Evolutionary conservation across 2,113 vertebrate genomes (phyloP).

Genomic region (Pituophis catenifer): DNA sequence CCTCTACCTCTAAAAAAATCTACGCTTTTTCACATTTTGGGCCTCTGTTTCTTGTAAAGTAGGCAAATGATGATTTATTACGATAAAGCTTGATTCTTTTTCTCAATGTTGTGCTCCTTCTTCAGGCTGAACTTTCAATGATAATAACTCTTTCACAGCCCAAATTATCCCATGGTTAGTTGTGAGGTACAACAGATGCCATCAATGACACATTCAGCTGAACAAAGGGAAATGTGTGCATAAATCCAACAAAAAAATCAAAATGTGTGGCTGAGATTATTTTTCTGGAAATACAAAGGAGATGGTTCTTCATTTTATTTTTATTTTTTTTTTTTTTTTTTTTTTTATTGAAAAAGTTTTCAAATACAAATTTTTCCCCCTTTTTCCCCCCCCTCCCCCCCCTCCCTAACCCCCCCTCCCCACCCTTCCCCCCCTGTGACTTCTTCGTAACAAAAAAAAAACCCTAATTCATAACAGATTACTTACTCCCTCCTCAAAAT

Average conservation of each 20-base stretch:
- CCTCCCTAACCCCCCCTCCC: too few species aligned
- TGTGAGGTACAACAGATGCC: not conserved
- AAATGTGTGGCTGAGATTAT: not conserved
- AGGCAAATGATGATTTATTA: not conserved
- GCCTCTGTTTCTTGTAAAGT: not conserved
- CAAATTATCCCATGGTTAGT: not conserved
- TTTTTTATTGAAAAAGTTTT: too few species aligned
- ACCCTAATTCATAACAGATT: too few species aligned
- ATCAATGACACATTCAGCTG: not conserved
- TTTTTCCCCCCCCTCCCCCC: too few species aligned
- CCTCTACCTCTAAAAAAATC: not conserved
- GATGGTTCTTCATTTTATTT: not conserved
- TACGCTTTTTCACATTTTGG: not conserved
- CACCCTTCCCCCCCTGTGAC: too few species aligned
- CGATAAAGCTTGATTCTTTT: not conserved
- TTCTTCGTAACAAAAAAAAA: too few species aligned
- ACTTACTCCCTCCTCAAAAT: too few species aligned
- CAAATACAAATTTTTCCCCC: too few species aligned
- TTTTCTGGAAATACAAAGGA: not conserved
- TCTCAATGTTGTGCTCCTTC: not conserved
- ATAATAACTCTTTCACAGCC: not conserved
- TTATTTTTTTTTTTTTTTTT: too few species aligned
- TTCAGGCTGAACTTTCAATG: not conserved
- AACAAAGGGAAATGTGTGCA: not conserved
- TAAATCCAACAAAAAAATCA: not conserved